phyloP scores from a whole-genome alignment of 2,888 invertebrate species.

The Polyploca ridens region DNA sequence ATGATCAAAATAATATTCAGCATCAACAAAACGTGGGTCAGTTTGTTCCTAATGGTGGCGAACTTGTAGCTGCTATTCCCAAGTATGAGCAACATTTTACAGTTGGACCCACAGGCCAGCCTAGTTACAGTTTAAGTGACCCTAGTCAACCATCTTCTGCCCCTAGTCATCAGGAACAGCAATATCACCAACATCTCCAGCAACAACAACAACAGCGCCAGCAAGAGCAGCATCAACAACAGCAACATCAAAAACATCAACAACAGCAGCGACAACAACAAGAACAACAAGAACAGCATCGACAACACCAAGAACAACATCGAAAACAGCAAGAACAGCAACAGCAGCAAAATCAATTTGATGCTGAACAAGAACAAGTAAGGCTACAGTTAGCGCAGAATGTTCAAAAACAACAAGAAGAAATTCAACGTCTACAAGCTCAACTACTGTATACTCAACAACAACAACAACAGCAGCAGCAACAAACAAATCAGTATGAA shows the following conservation, averaged over 20 bases:
- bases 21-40: slow-evolving; percentile 77
- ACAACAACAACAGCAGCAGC: slow-evolving; percentile 62
- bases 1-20: slow-evolving; percentile 57
- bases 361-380: slow-evolving; percentile 72
- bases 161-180: slow-evolving; percentile 31
- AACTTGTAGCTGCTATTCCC: slow-evolving; percentile 90
- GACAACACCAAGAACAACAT: slow-evolving; percentile 33
- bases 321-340: slow-evolving; percentile 49
- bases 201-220: slow-evolving; percentile 37
- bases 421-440: slow-evolving; percentile 77
- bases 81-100: slow-evolving; percentile 92
- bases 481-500: slow-evolving; percentile 45
- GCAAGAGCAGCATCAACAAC: slow-evolving; percentile 31
- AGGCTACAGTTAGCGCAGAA: slow-evolving; percentile 73
- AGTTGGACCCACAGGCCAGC: slow-evolving; percentile 66
- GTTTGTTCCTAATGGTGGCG: slow-evolving; percentile 87
- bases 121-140: slow-evolving; percentile 58
- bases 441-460: slow-evolving; percentile 71
- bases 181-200: slow-evolving; percentile 35
- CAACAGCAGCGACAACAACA: slow-evolving; percentile 32
- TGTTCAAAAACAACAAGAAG: slow-evolving; percentile 81
- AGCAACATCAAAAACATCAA: slow-evolving; percentile 33
- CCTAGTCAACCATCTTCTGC: slow-evolving; percentile 45
- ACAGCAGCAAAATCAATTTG: slow-evolving; percentile 68
- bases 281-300: slow-evolving; percentile 36